phyloP scores from a whole-genome alignment of 2,113 vertebrate genomes.

The Hippopotamus amphibius region DNA sequence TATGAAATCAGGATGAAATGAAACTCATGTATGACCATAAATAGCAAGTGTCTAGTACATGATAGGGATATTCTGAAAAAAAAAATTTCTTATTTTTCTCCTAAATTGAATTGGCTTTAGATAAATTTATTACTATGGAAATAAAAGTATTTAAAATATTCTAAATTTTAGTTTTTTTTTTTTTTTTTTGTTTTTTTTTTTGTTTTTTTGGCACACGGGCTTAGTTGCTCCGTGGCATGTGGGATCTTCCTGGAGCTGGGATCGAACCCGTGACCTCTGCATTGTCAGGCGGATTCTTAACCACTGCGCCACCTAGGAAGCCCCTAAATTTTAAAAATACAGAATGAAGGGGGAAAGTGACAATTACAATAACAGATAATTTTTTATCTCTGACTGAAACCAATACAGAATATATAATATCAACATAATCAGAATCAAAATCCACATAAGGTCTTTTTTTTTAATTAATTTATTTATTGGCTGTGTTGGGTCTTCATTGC shows the following conservation, averaged over 20 bases:
- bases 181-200: too few relatives aligned
- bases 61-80: not conserved
- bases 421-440: not conserved
- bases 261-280: too few relatives aligned
- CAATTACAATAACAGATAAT: not conserved
- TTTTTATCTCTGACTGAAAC: not conserved
- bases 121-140: not conserved
- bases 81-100: not conserved
- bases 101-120: not conserved
- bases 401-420: not conserved
- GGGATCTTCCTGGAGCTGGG: too few relatives aligned
- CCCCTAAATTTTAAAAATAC: not conserved
- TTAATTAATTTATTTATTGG: too few relatives aligned
- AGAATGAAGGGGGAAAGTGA: not conserved
- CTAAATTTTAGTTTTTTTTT: not conserved
- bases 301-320: too few relatives aligned
- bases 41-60: not conserved
- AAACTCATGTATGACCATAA: not conserved
- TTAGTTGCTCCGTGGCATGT: too few relatives aligned
- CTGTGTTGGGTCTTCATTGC: too few relatives aligned
- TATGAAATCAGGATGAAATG: not conserved
- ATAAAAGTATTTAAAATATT: conserved; percentile 6
- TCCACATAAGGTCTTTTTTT: not conserved
- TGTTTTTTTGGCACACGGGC: too few relatives aligned
- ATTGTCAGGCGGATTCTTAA: too few relatives aligned